These are phyloP conservation scores for Drosophila melanocephala DNA, from an alignment of 2,888 invertebrate genomes.

Conservation along the genomic window DNA sequence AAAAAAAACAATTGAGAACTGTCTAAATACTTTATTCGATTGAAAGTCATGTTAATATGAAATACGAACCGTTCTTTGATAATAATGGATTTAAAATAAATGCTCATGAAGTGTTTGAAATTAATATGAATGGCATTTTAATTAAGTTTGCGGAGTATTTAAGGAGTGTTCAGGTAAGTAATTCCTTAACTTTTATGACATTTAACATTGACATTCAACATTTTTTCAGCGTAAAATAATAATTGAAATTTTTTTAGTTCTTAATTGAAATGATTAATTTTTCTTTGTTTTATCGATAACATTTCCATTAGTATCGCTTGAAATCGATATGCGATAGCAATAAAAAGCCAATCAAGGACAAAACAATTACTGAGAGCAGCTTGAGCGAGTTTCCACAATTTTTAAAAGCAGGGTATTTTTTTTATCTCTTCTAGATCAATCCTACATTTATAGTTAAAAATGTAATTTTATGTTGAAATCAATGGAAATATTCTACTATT, in stretches of 20 bases:
- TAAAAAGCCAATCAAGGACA: neutral
- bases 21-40: slow-evolving; percentile 32
- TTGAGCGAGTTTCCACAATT: too few species aligned
- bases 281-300: neutral
- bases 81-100: slow-evolving; percentile 70
- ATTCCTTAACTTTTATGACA: neutral
- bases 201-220: neutral
- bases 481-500: too few species aligned
- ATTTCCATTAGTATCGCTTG: too few species aligned
- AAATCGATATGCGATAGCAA: too few species aligned
- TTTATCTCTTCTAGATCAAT: too few species aligned
- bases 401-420: too few species aligned
- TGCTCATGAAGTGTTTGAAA: slow-evolving; percentile 56
- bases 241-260: too few species aligned
- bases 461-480: too few species aligned
- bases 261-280: too few species aligned
- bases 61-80: slow-evolving; percentile 59
- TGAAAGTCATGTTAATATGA: slow-evolving; percentile 55
- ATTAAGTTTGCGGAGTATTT: neutral
- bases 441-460: too few species aligned
- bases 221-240: too few species aligned
- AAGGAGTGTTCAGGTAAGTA: neutral
- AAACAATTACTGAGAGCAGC: neutral
- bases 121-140: neutral
- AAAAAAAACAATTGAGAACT: slow-evolving; percentile 13